phyloP scores from a whole-genome alignment of 2,113 vertebrate species.

The Tychaedon coryphoeus region DNA sequence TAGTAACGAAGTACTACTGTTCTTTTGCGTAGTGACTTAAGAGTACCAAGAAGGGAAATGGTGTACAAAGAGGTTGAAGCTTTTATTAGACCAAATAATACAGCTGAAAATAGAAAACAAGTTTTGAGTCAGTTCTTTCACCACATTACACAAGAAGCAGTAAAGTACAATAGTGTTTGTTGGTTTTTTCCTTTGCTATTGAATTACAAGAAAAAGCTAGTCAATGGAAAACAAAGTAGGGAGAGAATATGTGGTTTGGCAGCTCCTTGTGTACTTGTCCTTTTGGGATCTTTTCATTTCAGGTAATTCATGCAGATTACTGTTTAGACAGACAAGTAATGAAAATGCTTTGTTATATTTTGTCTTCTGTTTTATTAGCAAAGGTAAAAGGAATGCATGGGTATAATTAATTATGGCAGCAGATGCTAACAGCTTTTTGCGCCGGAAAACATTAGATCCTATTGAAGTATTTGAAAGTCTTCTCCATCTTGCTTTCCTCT shows the following conservation, averaged over 20 bases:
- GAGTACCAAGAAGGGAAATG: neutral
- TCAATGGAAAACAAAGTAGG: neutral
- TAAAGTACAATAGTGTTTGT: neutral
- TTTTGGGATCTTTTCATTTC: neutral
- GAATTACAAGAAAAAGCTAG: neutral
- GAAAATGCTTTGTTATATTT: neutral
- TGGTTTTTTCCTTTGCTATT: neutral
- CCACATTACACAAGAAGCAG: neutral
- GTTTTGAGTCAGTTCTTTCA: constrained; percentile 27
- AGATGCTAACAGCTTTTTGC: neutral
- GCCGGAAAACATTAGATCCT: neutral
- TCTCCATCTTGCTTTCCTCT: neutral
- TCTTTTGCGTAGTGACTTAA: neutral
- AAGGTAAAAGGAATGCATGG: neutral
- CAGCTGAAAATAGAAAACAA: constrained; percentile 18
- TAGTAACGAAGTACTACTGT: neutral
- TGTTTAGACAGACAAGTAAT: neutral
- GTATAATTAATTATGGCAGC: neutral
- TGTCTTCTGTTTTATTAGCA: neutral
- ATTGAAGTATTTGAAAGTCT: neutral
- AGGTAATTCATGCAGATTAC: neutral
- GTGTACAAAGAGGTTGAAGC: neutral
- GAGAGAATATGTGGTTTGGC: neutral
- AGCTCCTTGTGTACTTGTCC: neutral
- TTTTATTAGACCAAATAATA: constrained; percentile 30